Evolutionary conservation across 92 coral and sea anemone species (phyloP), one percentile per base, ranked within the genome.

Genomic region (Micromussa lordhowensis): DNA sequence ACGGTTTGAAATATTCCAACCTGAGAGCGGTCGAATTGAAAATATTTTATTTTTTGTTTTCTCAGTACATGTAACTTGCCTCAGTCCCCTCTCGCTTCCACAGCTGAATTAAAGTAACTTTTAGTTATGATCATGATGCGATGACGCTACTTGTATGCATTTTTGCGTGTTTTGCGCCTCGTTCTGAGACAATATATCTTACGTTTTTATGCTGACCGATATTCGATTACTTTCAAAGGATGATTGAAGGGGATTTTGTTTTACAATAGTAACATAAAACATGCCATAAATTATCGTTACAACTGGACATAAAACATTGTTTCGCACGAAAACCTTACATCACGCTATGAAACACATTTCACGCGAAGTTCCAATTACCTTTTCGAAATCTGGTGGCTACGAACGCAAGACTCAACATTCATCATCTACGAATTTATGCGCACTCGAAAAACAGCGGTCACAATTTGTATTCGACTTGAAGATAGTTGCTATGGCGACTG

Each of bases 401-500:
- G 8, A 73, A 32, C 51, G 5, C 49, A 34, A 34, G 31, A n/a
- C 10, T 63, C 18, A 55, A 55, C 61, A 19, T 55, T 55, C 61
- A 17, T 15, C 22, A 55, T 55, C 18, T 8, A 4, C 22, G 22
- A 55, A 55, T 55, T 55, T 54, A 54, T 54, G 61, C 12, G 11
- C 51, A 5, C 1, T 44, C 51, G 7, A 40, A 9, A 40, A 59
- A 3, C 0, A 21, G 68, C 68, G 68, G 68, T 59, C 48, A 40
- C 48, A 40, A 61, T 61, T 61, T 61, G 68, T 29, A 61, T 61
- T 4, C 5, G 29, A 1, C 68, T 9, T 1, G 29, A 61, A 63
- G 49, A 12, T 54, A 59, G 78, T 84, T 84, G 81, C 72, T 54
- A 84, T 84, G 80, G 61, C 80, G 72, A 84, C 88, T 26, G 9